Evolutionary conservation across 2,888 invertebrate genomes (phyloP).

Genomic region (Uloborus plumipes): DNA sequence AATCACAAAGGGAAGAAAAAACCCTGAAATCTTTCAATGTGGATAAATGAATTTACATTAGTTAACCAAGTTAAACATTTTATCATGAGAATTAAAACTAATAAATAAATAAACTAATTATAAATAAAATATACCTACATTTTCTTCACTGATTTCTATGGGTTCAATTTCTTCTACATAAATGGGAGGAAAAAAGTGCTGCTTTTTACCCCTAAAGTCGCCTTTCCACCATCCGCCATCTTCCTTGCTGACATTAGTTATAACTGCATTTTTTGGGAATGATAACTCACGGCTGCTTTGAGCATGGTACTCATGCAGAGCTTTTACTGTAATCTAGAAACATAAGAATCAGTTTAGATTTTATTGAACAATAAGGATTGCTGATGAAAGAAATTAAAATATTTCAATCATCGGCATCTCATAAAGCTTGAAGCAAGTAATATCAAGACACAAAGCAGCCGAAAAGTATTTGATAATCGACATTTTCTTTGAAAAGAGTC

Average conservation of each 20-base stretch:
- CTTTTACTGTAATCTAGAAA: slow-evolving; percentile 82
- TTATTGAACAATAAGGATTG: too few species aligned
- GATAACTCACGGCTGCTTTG: slow-evolving; percentile 90
- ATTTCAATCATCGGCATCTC: too few species aligned
- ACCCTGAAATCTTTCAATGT: too few species aligned
- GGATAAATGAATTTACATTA: too few species aligned
- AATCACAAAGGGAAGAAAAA: too few species aligned
- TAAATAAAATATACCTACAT: slow-evolving; percentile 44
- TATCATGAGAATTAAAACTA: not conserved
- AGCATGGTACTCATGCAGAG: slow-evolving; percentile 90
- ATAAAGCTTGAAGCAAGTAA: too few species aligned
- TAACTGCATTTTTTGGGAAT: slow-evolving; percentile 94
- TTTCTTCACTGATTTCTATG: slow-evolving; percentile 69
- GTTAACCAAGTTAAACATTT: too few species aligned
- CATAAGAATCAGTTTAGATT: not conserved
- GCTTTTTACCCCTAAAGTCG: slow-evolving; percentile 91
- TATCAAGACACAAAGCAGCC: too few species aligned
- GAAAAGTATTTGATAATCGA: too few species aligned
- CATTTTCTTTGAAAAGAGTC: too few species aligned
- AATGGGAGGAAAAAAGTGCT: slow-evolving; percentile 93
- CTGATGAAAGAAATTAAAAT: too few species aligned
- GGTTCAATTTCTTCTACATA: slow-evolving; percentile 87
- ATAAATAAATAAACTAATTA: not conserved
- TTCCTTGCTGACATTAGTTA: slow-evolving; percentile 90
- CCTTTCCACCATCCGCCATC: slow-evolving; percentile 94